Base-by-base conservation (phyloP, 2,797 vertebrate species). In the Melanotaenia nigrans region DNA sequence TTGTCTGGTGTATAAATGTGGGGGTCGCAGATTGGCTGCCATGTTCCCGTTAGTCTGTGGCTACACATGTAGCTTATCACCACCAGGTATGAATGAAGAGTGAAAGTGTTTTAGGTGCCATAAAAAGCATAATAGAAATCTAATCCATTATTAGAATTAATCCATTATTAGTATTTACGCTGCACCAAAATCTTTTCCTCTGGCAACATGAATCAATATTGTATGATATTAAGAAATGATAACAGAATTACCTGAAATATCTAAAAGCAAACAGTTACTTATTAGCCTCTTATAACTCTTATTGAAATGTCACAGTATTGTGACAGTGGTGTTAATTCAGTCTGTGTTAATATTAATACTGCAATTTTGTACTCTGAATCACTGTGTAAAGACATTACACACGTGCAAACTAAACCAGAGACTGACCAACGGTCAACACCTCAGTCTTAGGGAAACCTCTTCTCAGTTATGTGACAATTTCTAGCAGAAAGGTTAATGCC, bases 401-500 rank as follows among this genome's bases (percentile, higher is more conserved):
- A 25, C 24, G 14, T 53, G 11, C 24, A 53, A 53, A 53, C 24
- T 53, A 53, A 25, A 53, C 8, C 24, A 51, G 8, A n/a, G 20
- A 22, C 3, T 9, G 11, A 24, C 22, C 24, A 53, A 53, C 22
- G 11, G 49, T n/a, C 45, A 47, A n/a, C 45, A 47, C 7, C 38
- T 40, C 38, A 14, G 2, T 35, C 32, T 22, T 8, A 22, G 1
- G 32, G 13, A 4, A 24, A 32, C 9, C 33, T 40, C 61, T 49
- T 11, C 30, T 33, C 45, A 64, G 18, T 36, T 53, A 64, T 53
- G 16, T 24, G 62, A 20, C 47, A 64, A 33, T 24, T 35, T 53
- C 62, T 47, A 35, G 62, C 22, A 16, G 36, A 5, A 33, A 65
- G 49, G 49, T 38, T 38, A 36, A 65, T 54, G 22, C 47, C 33